Conservation (phyloP, 2,888 invertebrate species). For the Callyntrura guangdongensis region DNA sequence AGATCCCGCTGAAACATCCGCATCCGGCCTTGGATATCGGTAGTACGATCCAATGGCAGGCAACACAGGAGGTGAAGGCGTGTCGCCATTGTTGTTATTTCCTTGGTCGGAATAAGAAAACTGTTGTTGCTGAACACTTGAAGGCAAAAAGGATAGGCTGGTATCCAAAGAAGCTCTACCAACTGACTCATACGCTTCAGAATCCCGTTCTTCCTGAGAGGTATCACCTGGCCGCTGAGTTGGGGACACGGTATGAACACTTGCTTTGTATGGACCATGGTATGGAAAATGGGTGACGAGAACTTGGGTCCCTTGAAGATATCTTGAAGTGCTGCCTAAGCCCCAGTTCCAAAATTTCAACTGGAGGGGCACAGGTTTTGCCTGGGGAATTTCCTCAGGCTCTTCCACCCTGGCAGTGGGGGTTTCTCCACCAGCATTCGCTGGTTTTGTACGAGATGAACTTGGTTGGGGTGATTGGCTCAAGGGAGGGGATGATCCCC, state of each 20-base stretch:
- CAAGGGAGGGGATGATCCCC: conserved; percentile 80
- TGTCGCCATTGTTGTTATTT: conserved; percentile 75
- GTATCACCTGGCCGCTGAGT: conserved; percentile 62
- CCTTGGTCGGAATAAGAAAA: conserved; percentile 60
- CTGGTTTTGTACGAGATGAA: conserved; percentile 7
- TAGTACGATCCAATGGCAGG: conserved; percentile 82
- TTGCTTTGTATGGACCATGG: conserved; percentile 81
- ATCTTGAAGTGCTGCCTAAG: conserved; percentile 78
- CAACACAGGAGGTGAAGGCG: conserved; percentile 80
- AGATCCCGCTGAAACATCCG: conserved; percentile 78
- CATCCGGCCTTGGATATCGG: conserved; percentile 82
- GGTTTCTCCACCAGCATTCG: conserved; percentile 8
- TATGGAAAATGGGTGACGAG: conserved; percentile 81
- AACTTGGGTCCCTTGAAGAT: conserved; percentile 81
- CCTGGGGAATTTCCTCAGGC: conserved; percentile 72
- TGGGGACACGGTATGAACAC: conserved; percentile 79
- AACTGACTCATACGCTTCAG: conserved; percentile 70
- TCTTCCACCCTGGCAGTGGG: conserved; percentile 76
- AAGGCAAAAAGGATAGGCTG: conserved; percentile 71
- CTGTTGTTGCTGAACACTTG: conserved; percentile 78
- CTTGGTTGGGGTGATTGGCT: conserved; percentile 9
- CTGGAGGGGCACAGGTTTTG: conserved; percentile 81
- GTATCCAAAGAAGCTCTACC: conserved; percentile 76
- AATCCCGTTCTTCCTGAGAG: conserved; percentile 58
- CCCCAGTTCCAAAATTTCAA: conserved; percentile 83